Evolutionary conservation across 1,140 invertebrate genomes (phyloP).

Genomic region (Anoplophora glabripennis): DNA sequence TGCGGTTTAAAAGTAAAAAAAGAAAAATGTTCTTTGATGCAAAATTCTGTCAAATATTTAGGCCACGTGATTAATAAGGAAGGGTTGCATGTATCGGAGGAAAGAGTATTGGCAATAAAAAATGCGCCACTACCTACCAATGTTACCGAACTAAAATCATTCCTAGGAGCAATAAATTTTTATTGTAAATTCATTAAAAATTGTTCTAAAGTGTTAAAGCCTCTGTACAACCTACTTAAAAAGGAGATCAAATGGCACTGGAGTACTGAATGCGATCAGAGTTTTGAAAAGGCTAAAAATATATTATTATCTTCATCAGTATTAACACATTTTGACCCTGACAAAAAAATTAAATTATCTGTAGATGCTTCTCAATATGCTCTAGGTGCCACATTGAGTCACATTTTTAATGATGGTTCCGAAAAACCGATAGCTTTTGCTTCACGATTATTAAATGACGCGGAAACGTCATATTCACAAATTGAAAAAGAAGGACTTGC

Average conservation of each 20-base stretch:
- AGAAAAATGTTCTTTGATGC: conserved; percentile 25
- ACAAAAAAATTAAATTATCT: conserved; percentile 9
- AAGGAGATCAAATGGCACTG: conserved; percentile 20
- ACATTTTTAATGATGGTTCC: conserved; percentile 14
- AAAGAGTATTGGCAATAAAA: conserved; percentile 33
- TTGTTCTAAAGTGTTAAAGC: conserved; percentile 2
- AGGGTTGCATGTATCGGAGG: conserved; percentile 30
- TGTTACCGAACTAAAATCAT: conserved; percentile 8
- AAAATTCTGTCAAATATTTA: conserved; percentile 26
- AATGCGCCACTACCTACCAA: not conserved
- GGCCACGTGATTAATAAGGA: conserved; percentile 30
- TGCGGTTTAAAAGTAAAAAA: conserved; percentile 28
- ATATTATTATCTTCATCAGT: conserved; percentile 33
- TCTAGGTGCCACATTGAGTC: conserved; percentile 34
- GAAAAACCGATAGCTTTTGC: conserved; percentile 20
- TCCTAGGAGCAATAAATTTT: conserved; percentile 13
- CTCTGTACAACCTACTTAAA: conserved; percentile 7
- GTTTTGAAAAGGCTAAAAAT: conserved; percentile 37
- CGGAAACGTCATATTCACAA: conserved; percentile 44
- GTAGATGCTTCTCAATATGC: conserved; percentile 34
- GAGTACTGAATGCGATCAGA: conserved; percentile 27
- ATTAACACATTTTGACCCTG: conserved; percentile 31
- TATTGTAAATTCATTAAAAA: conserved; percentile 14
- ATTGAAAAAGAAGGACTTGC: conserved; percentile 31
- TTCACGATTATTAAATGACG: conserved; percentile 41